Base-by-base conservation (phyloP, 2,113 vertebrate genomes). In the Megaleporinus macrocephalus region DNA sequence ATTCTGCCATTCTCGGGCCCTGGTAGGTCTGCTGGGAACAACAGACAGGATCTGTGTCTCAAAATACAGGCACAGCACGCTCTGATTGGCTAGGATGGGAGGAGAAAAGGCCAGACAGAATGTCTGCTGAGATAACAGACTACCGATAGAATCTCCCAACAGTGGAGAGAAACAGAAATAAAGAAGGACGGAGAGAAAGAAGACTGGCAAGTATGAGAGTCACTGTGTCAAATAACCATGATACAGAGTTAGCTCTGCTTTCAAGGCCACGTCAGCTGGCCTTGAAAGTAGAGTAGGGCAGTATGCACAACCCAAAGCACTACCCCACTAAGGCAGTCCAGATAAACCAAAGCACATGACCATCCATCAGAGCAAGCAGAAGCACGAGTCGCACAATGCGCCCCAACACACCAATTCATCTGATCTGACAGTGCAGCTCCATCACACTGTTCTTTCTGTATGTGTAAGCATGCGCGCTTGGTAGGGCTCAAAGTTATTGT, bases 41-140 rank as follows among this genome's bases (percentile, higher is more conserved):
- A 61, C 26, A 26, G 2, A 61, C 22, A 11, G 57, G 57, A 26
- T 61, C 57, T 24, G 22, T 26, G 57, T 61, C 24, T 61, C 57
- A 5, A 26, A 61, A 61, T 3, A 61, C 9, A 26, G 57, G n/a
- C 24, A 61, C 24, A 22, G n/a, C 57, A 61, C 10, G 24, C 22
- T 61, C 57, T 61, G 4, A 61, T 26, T 61, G n/a, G 57, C n/a
- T 61, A 26, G 12, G 57, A 61, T 61, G 57, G 24, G n/a, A 24
- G n/a, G 57, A 61, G 57, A 22, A 61, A 61, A 61, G n/a, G 57
- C 57, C 57, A 61, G 57, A 61, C 22, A 61, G 57, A 61, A 61
- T 61, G 57, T 61, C 57, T 61, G 57, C 12, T n/a, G 57, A 61
- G 57, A 61, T 61, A 61, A 57, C 53, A 26, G 10, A 26, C 57